Conservation (phyloP, 2,797 vertebrate genomes). For the Morus bassanus region DNA sequence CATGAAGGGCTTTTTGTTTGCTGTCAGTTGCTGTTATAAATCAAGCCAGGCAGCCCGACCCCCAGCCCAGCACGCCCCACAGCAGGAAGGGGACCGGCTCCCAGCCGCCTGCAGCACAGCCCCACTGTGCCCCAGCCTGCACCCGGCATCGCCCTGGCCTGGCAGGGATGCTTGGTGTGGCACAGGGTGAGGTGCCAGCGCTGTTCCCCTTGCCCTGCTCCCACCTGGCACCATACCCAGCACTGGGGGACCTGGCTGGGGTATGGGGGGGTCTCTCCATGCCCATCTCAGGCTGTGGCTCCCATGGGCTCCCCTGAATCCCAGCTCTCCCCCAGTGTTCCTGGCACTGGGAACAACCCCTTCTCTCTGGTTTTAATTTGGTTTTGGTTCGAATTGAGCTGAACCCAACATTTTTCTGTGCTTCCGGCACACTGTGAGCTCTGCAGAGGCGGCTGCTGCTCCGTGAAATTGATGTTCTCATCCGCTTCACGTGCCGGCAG, state of each 20-base stretch:
- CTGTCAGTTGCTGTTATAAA: slow-evolving; percentile 63
- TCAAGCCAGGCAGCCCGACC: background rate
- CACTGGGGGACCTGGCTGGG: background rate
- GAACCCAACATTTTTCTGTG: slow-evolving; percentile 36
- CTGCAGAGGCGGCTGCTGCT: slow-evolving; percentile 31
- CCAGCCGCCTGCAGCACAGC: rapidly evolving
- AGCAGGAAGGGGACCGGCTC: background rate
- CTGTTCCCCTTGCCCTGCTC: background rate
- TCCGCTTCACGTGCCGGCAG: slow-evolving; percentile 13
- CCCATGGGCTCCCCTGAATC: background rate
- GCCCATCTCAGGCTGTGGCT: background rate
- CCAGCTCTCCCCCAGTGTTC: background rate
- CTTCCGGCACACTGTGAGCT: background rate
- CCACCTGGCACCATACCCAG: background rate
- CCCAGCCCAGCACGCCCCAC: rapidly evolving
- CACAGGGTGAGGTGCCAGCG: rapidly evolving
- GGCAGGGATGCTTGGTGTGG: background rate
- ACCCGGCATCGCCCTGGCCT: rapidly evolving
- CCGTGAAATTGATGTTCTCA: slow-evolving; percentile 65
- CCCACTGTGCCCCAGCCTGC: background rate
- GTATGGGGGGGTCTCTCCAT: background rate
- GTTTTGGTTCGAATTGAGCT: slow-evolving; percentile 38
- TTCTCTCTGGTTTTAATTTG: slow-evolving; percentile 33
- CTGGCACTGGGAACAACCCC: background rate
- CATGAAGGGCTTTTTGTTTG: slow-evolving; percentile 63